Evolutionary conservation across 2,797 vertebrate genomes (phyloP).

Genomic region (Pitangus sulphuratus): DNA sequence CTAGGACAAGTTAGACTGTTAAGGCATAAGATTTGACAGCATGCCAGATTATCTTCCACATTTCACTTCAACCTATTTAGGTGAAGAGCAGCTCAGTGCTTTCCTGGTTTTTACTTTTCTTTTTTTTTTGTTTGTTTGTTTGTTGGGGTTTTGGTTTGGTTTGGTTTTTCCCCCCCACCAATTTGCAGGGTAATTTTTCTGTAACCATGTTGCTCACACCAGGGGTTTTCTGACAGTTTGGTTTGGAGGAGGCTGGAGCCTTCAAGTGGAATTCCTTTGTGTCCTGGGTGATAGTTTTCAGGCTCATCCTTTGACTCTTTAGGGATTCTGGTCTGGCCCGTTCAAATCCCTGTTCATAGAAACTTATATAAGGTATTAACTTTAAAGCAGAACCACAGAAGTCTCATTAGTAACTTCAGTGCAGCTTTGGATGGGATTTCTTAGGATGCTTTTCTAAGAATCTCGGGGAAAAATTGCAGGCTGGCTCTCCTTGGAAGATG

Average conservation of each 20-base stretch:
- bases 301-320: not conserved
- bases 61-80: not conserved
- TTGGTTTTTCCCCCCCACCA: not conserved
- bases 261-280: not conserved
- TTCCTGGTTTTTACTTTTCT: fast-evolving
- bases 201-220: not conserved
- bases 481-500: not conserved
- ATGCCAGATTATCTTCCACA: not conserved
- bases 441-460: not conserved
- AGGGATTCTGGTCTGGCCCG: not conserved
- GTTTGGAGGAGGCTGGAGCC: not conserved
- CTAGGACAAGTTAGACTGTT: not conserved
- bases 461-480: not conserved
- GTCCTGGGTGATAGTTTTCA: not conserved
- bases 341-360: not conserved
- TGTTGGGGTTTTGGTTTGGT: too few species aligned
- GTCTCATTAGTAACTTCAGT: not conserved
- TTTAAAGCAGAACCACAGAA: fast-evolving
- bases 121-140: not conserved
- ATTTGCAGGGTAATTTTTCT: not conserved
- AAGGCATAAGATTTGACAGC: not conserved
- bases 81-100: not conserved
- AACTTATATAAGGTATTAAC: not conserved
- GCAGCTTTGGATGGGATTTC: not conserved
- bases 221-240: not conserved